Evolutionary conservation across 1,140 invertebrate species (phyloP).

Genomic region (Danaus melanippus): DNA sequence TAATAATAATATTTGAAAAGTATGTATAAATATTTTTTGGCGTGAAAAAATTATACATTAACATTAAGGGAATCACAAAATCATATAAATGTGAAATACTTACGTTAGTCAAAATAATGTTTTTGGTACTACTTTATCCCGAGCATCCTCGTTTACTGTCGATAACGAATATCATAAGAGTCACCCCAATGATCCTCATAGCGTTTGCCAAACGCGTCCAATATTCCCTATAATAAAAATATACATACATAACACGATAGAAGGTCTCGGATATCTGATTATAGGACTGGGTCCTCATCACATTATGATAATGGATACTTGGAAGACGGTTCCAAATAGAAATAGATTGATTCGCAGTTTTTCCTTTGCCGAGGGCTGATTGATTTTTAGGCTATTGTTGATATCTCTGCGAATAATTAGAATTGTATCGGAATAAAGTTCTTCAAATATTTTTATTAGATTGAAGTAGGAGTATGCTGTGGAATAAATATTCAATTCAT

Average conservation of each 20-base stretch:
- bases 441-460: no score
- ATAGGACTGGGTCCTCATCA: conserved; percentile 62
- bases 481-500: no score
- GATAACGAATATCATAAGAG: conserved; percentile 17
- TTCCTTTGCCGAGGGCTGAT: conserved; percentile 42
- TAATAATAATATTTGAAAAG: no score
- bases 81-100: no score
- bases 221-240: conserved; percentile 59
- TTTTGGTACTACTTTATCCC: no score
- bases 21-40: no score
- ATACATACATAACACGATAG: conserved; percentile 64
- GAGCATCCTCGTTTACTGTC: conserved; percentile 9
- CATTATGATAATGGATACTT: conserved; percentile 66
- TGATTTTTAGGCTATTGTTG: conserved; percentile 47
- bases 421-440: conserved; percentile 1
- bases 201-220: conserved; percentile 49
- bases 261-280: conserved; percentile 61
- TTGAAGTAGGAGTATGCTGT: no score
- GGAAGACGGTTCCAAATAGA: conserved; percentile 49
- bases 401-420: conserved; percentile 28
- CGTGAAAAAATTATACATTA: no score
- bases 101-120: no score
- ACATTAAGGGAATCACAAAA: no score
- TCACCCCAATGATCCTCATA: conserved; percentile 38
- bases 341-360: conserved; percentile 66